Evolutionary conservation across 1,140 invertebrate genomes (phyloP).

Genomic region (Scaptomyza pallida): DNA sequence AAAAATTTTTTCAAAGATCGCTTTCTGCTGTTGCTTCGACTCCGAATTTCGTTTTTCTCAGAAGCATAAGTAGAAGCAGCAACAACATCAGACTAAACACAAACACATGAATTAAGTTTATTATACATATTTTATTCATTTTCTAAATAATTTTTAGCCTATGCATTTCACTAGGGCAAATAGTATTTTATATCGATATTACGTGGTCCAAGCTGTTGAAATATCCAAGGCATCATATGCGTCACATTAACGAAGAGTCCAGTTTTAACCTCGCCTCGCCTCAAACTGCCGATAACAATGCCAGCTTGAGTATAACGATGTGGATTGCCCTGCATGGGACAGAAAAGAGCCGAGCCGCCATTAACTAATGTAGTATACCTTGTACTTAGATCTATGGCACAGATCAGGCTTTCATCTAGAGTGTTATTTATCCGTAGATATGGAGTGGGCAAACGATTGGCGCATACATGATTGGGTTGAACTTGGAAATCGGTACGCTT

Average conservation of each 20-base stretch:
- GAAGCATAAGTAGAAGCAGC: too few species aligned
- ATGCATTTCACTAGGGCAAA: too few species aligned
- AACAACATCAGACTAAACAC: too few species aligned
- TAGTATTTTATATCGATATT: neutral
- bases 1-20: too few species aligned
- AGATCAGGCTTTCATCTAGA: neutral
- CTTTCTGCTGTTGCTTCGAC: too few species aligned
- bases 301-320: slow-evolving; percentile 17
- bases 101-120: too few species aligned
- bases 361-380: neutral
- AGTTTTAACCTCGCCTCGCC: neutral
- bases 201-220: neutral
- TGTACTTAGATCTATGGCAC: neutral
- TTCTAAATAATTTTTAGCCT: too few species aligned
- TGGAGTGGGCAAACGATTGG: neutral
- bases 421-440: neutral
- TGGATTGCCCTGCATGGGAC: slow-evolving; percentile 13
- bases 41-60: too few species aligned
- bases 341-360: slow-evolving; percentile 19
- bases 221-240: slow-evolving; percentile 31
- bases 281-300: slow-evolving; percentile 2
- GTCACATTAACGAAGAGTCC: slow-evolving; percentile 24
- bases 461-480: neutral
- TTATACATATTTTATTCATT: too few species aligned
- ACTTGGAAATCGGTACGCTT: neutral